phyloP scores from a whole-genome alignment of 2,113 vertebrate species.

The Chelonoidis abingdonii region DNA sequence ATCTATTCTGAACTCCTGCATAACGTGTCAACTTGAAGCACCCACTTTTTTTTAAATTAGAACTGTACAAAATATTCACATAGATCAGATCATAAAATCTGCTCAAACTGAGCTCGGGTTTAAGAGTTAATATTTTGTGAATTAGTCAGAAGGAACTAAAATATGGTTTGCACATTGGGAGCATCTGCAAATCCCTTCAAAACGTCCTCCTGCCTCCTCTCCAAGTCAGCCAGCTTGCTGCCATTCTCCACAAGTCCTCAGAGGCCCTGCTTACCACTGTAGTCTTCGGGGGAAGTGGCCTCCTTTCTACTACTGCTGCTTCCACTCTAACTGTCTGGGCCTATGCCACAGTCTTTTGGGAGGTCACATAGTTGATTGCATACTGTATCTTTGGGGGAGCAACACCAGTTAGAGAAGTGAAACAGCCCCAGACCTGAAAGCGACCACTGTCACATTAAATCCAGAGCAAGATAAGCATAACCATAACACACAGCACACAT shows the following conservation, averaged over 20 bases:
- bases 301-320: not conserved
- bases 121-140: not conserved
- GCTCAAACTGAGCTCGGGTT: not conserved
- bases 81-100: not conserved
- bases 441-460: not conserved
- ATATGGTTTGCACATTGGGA: not conserved
- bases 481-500: not conserved
- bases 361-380: not conserved
- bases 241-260: not conserved
- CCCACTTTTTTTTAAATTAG: not conserved
- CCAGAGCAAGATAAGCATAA: not conserved
- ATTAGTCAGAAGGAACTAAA: not conserved
- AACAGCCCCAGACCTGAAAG: not conserved
- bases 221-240: not conserved
- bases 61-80: not conserved
- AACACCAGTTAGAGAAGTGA: not conserved
- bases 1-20: not conserved
- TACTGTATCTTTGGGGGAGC: not conserved
- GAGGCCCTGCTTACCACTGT: not conserved
- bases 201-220: not conserved
- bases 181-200: not conserved
- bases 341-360: not conserved
- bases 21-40: not conserved
- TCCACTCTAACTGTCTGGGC: not conserved
- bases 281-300: not conserved